Evolutionary conservation across 2,888 invertebrate species (phyloP).

Genomic region (Nomada goodeniana): DNA sequence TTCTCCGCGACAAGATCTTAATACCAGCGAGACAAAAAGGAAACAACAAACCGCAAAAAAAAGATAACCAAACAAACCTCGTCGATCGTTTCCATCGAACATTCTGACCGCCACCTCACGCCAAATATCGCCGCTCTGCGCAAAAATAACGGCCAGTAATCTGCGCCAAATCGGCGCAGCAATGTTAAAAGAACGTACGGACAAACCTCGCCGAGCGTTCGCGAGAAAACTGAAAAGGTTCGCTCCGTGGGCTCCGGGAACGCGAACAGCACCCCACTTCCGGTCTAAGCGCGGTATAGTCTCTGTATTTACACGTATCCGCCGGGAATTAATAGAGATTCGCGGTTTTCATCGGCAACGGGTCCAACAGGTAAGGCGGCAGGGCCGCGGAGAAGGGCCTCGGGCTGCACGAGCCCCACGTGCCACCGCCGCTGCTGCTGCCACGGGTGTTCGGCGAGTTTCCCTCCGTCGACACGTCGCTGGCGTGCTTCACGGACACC

Average conservation of each 20-base stretch:
- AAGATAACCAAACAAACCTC: no score
- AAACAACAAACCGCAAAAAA: no score
- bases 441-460: constrained; percentile 79
- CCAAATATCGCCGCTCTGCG: no score
- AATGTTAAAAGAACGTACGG: background rate
- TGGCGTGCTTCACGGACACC: constrained; percentile 81
- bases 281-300: constrained; percentile 23
- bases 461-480: constrained; percentile 78
- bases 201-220: background rate
- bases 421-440: constrained; percentile 80
- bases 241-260: background rate
- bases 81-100: no score
- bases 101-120: no score
- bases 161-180: background rate
- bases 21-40: no score
- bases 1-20: no score
- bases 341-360: constrained; percentile 82
- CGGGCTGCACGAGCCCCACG: constrained; percentile 88
- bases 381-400: constrained; percentile 87
- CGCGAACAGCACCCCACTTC: constrained; percentile 45
- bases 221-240: background rate
- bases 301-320: constrained; percentile 60
- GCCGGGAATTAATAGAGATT: constrained; percentile 80
- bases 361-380: constrained; percentile 85
- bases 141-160: no score